A percentile compares a stretch with the other conserved stretches of the same genome.
phyloP scores from a whole-genome alignment of 2,888 invertebrate genomes.

The Dolomedes plantarius region DNA sequence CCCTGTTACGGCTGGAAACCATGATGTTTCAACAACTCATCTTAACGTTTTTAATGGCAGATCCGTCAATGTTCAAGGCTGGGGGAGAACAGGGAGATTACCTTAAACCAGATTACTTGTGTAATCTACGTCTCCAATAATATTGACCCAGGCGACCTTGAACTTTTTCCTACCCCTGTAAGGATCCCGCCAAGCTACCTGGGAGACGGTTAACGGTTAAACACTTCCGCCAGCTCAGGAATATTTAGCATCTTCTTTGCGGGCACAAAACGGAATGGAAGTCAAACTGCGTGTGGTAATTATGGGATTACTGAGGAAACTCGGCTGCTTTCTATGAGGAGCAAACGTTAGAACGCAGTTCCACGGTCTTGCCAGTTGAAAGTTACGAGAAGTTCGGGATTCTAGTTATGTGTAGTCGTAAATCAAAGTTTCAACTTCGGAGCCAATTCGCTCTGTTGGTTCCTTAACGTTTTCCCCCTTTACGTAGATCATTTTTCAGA shows the following conservation, averaged over 20 bases:
- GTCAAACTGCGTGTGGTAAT: neutral
- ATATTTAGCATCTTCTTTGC: neutral
- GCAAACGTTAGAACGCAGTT: neutral
- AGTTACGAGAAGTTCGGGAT: neutral
- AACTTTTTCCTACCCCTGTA: neutral
- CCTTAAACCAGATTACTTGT: neutral
- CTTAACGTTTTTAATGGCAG: too few species aligned
- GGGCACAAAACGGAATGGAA: neutral
- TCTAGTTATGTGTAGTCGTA: too few species aligned
- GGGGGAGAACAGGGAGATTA: too few species aligned
- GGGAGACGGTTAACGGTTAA: slow-evolving; percentile 1
- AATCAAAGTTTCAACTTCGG: neutral
- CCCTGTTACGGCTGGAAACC: too few species aligned
- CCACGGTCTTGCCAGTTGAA: too few species aligned
- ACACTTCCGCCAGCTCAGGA: slow-evolving; percentile 1
- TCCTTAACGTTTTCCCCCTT: too few species aligned
- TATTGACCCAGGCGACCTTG: neutral
- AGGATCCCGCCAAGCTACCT: neutral
- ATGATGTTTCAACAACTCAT: too few species aligned
- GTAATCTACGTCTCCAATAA: neutral
- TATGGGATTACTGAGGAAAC: neutral
- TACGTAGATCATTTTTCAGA: too few species aligned
- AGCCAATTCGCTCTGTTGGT: too few species aligned
- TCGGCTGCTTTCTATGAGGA: neutral
- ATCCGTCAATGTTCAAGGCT: too few species aligned